phyloP scores from a whole-genome alignment of 2,888 invertebrate species.

The Anthophora plumipes region DNA sequence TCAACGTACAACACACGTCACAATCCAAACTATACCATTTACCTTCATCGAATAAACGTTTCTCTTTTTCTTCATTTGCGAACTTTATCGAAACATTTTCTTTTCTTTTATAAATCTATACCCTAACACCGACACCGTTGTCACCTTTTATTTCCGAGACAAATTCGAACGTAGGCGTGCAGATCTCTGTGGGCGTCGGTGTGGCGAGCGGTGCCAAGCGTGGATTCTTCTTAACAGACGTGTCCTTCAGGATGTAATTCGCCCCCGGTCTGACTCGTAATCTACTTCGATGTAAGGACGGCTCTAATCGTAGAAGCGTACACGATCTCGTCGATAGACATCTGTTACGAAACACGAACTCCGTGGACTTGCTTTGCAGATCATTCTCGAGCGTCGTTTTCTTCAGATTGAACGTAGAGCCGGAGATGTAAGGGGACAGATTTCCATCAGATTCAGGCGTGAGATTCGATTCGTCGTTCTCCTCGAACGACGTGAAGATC shows the following conservation, averaged over 20 bases:
- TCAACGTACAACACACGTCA: neutral
- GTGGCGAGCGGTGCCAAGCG: conserved; percentile 77
- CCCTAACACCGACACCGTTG: conserved; percentile 76
- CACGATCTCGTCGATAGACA: conserved; percentile 64
- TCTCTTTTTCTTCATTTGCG: no score
- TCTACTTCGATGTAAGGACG: conserved; percentile 72
- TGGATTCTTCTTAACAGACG: conserved; percentile 60
- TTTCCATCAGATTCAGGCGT: conserved; percentile 39
- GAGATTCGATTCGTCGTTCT: conserved; percentile 68
- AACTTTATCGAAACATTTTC: neutral
- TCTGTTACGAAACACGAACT: conserved; percentile 74
- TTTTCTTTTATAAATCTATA: conserved; percentile 60
- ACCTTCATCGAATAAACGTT: neutral
- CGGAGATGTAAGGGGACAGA: conserved; percentile 62
- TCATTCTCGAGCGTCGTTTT: conserved; percentile 52
- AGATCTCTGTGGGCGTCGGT: conserved; percentile 80
- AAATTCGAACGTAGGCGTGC: conserved; percentile 79
- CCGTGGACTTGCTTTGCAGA: conserved; percentile 79
- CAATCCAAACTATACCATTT: neutral
- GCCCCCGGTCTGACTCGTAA: conserved; percentile 67
- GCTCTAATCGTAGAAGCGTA: conserved; percentile 73
- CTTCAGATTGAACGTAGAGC: conserved; percentile 78
- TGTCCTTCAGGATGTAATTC: conserved; percentile 70
- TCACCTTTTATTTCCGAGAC: conserved; percentile 78
- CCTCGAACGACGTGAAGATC: conserved; percentile 81